These are phyloP conservation scores for Echiichthys vipera DNA, from an alignment of 2,797 vertebrate species.

Conservation along the genomic window DNA sequence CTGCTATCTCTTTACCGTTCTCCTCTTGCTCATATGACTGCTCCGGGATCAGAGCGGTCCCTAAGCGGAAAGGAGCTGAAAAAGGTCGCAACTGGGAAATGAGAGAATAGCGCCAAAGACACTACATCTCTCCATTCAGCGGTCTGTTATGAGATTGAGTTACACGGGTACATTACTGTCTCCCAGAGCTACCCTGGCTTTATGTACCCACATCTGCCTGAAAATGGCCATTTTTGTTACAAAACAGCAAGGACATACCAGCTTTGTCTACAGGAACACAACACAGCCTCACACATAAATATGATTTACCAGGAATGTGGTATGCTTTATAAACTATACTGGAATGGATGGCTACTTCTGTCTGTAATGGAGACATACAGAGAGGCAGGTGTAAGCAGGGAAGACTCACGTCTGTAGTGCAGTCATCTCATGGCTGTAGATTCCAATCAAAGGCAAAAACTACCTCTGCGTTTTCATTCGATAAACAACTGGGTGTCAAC, in stretches of 20 bases:
- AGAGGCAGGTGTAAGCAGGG: constrained; percentile 27
- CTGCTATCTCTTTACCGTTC: constrained; percentile 42
- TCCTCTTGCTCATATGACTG: constrained; percentile 62
- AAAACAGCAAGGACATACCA: constrained; percentile 25
- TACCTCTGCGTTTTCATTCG: constrained; percentile 40
- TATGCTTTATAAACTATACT: constrained; percentile 36
- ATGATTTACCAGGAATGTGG: constrained; percentile 36
- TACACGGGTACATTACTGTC: constrained; percentile 71
- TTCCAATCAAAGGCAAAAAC: constrained; percentile 13
- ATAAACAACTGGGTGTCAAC: too few relatives aligned
- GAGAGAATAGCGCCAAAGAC: constrained; percentile 49
- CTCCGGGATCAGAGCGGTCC: constrained; percentile 54
- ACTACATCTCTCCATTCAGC: constrained; percentile 60
- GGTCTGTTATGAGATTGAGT: constrained; percentile 67
- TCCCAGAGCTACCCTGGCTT: constrained; percentile 57
- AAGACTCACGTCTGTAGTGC: constrained; percentile 1
- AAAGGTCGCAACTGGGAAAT: constrained; percentile 67
- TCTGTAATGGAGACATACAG: constrained; percentile 43
- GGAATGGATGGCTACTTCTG: constrained; percentile 14
- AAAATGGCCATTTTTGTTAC: constrained; percentile 37
- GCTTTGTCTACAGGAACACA: constrained; percentile 25
- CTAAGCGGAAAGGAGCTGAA: constrained; percentile 54
- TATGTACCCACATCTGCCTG: constrained; percentile 44
- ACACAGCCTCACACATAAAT: constrained; percentile 20
- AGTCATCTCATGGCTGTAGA: constrained; percentile 16